Conservation (phyloP, 2,888 invertebrate species). For the Listrodromus nycthemerus region DNA sequence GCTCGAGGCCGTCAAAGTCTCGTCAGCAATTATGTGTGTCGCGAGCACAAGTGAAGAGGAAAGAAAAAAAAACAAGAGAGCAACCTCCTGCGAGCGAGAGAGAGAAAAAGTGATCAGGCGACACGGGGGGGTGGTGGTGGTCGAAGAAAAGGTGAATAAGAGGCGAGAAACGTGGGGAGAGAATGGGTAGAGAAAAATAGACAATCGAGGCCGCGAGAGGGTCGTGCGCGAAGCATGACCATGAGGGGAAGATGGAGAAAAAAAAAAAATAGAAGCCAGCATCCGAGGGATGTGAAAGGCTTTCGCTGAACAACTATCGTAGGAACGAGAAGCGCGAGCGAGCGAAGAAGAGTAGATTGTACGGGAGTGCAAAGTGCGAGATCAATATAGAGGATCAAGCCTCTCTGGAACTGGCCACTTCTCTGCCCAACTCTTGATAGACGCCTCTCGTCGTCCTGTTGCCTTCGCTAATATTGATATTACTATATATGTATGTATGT, state of each 20-base stretch:
- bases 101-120: constrained; percentile 16
- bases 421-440: constrained; percentile 10
- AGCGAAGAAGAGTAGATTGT: constrained; percentile 27
- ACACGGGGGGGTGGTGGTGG: no score
- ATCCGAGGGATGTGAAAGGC: constrained; percentile 38
- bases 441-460: constrained; percentile 42
- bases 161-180: neutral
- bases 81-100: constrained; percentile 5
- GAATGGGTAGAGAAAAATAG: constrained; percentile 49
- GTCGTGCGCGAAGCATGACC: constrained; percentile 22
- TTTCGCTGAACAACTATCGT: constrained; percentile 32
- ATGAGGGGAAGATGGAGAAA: constrained; percentile 8
- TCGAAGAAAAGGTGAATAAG: neutral
- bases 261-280: constrained; percentile 14
- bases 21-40: constrained; percentile 17
- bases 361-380: constrained; percentile 59
- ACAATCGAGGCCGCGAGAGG: constrained; percentile 61
- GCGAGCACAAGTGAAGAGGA: constrained; percentile 1
- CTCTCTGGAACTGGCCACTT: constrained; percentile 56
- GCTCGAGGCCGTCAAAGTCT: constrained; percentile 9
- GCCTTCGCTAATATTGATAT: constrained; percentile 4
- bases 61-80: constrained; percentile 13
- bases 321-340: constrained; percentile 11
- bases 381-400: constrained; percentile 71
- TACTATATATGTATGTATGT: neutral